Base-by-base conservation (phyloP, 2,797 vertebrate species). In the Enteromius paludinosus region DNA sequence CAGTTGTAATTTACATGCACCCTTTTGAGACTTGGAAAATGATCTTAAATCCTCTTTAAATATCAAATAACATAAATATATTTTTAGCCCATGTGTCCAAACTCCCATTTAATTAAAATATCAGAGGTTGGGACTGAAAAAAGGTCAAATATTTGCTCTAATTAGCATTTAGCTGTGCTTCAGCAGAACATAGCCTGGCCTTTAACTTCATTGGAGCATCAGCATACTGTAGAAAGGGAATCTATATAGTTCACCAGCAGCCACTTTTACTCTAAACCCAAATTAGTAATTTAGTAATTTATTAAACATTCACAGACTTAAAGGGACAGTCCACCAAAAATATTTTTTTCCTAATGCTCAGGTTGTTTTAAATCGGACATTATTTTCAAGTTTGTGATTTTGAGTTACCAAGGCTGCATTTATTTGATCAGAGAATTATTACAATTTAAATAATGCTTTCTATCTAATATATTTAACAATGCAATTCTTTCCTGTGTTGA, bases 91-190 rank as follows among this genome's bases (percentile, higher is more conserved):
- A 65, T 41, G 66, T 52, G 75, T 43, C 43, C 66, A 72, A 78
- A 59, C 8, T 49, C 30, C 25, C 45, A 74, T 79, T 70, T 66
- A 72, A 65, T 73, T 59, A 73, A 79, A 79, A 72, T 54, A 52
- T 59, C 68, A 71, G 35, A 49, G 59, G 68, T 65, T 65, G 49
- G 72, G 66, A 15, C 35, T 43, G 41, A 73, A 79, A 56, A 73
- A 81, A 56, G 69, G 79, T 81, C 43, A 73, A 81, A 81, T 81
- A 64, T 77, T 83, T 70, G 65, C 81, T 84, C 10, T 64, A 65
- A 72, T 79, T 71, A 52, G 47, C 2, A 64, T 83, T 74, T 78
- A 79, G 65, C 75, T 78, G 28, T 41, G 56, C 25, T 72, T 72
- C 59, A 43, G 25, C 8, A 1, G 43, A 61, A 54, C 68, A 73